Evolutionary conservation across 1,140 invertebrate genomes (phyloP), one percentile per base, ranked within the genome.

Genomic region (Listronotus bonariensis): DNA sequence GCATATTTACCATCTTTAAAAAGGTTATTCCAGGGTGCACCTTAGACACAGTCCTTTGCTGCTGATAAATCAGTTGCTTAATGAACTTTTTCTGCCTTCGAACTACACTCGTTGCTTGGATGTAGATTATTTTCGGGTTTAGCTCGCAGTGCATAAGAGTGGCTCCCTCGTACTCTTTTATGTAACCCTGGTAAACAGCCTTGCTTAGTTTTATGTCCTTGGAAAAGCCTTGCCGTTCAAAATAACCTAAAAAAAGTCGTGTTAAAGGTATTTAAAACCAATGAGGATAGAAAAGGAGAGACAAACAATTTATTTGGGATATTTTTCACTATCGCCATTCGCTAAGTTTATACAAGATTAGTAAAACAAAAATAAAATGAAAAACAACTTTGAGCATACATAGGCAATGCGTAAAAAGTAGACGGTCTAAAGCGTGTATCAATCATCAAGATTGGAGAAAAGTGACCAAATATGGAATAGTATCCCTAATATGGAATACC

Each of bases 101-200:
- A 41, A 98, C 90, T 14, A 97, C 91, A 7, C 88, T 84, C 0
- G 93, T 95, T 75, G 98, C 96, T 75, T 96, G 89, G 0, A 95
- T 97, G 74, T 99, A 98, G 0, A 94, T 88, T 51, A 99, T 96
- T 55, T 87, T 87, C 0, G 94, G 90, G 80, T 98, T 95, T 0
- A 98, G 80, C 78, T 97, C 92, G 79, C 97, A 99, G 74, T 95
- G 96, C 98, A 99, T 99, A 11, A 99, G 81, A 0, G 95, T 99
- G 0, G 97, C 97, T 9, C 94, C 95, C 78, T 99, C 96, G 77
- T 99, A 99, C 75, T 99, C 96, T 79, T 99, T 99, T 40, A 99
- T 98, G 75, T 95, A 98, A 0, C 96, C 95, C 68, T 92, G 83
- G 76, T 92, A 91, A 8, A 87, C 83, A 1, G 83, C 71, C 46